These are phyloP conservation scores for Rhorus exstirpatorius DNA, from an alignment of 2,888 invertebrate genomes.

Conservation along the genomic window DNA sequence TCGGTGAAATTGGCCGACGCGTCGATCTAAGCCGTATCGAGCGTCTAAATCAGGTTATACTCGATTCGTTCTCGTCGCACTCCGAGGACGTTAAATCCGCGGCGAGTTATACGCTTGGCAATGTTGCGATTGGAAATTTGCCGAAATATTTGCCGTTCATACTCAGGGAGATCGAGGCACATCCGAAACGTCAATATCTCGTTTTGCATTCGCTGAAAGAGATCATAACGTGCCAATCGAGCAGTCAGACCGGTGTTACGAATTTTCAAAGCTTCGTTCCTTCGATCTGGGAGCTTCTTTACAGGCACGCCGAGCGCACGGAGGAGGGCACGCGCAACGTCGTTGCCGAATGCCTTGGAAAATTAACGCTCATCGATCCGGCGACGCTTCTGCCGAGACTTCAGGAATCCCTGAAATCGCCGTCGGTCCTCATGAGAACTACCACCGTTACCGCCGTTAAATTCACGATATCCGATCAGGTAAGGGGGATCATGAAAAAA, in stretches of 20 bases:
- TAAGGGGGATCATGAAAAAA: too few relatives aligned
- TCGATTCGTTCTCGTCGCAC: constrained; percentile 95
- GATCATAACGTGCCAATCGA: constrained; percentile 89
- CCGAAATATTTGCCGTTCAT: constrained; percentile 97
- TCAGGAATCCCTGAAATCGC: constrained; percentile 92
- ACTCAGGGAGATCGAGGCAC: constrained; percentile 96
- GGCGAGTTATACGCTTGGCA: constrained; percentile 98
- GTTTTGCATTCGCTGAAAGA: constrained; percentile 99
- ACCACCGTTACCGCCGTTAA: constrained; percentile 99
- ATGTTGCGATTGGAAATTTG: constrained; percentile 98
- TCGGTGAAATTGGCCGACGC: constrained; percentile 98
- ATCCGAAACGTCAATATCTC: constrained; percentile 98
- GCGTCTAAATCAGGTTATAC: constrained; percentile 92
- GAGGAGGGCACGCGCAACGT: constrained; percentile 99
- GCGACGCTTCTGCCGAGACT: constrained; percentile 94
- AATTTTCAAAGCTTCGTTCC: constrained; percentile 90
- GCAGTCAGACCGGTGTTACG: constrained; percentile 87
- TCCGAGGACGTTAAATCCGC: constrained; percentile 99
- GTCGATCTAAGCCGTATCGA: constrained; percentile 94
- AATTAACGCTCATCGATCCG: constrained; percentile 97
- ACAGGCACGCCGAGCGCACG: constrained; percentile 97
- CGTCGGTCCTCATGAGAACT: constrained; percentile 95
- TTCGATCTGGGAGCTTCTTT: constrained; percentile 96
- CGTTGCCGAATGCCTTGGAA: constrained; percentile 99
- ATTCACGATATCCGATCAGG: constrained; percentile 99